phyloP scores from a whole-genome alignment of 2,888 invertebrate genomes.

The Coecobrya sp. region DNA sequence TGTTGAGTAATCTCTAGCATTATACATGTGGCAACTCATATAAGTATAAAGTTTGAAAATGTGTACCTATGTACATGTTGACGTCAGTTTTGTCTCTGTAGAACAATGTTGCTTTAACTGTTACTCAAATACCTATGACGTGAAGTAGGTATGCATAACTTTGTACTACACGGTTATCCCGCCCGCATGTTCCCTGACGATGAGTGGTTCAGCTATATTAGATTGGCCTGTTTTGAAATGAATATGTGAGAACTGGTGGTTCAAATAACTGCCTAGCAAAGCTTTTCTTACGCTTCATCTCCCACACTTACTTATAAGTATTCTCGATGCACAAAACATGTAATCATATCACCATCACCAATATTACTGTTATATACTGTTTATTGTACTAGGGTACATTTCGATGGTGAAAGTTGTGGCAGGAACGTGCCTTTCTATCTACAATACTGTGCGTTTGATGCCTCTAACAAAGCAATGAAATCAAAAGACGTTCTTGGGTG shows the following conservation, averaged over 20 bases:
- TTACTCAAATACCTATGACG: not conserved
- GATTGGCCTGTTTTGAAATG: not conserved
- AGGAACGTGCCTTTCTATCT: not conserved
- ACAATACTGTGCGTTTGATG: constrained; percentile 10
- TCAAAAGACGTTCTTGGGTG: not conserved
- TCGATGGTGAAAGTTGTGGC: not conserved
- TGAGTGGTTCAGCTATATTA: not conserved
- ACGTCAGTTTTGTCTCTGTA: not conserved
- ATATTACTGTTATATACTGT: not conserved
- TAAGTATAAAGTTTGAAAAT: not conserved
- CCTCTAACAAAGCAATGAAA: not conserved
- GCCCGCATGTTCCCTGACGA: not conserved
- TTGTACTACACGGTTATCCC: not conserved
- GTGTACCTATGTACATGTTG: not conserved
- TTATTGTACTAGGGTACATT: not conserved
- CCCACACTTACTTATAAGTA: constrained; percentile 1
- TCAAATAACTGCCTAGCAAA: constrained; percentile 1
- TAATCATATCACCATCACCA: constrained; percentile 4
- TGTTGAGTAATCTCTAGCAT: not conserved
- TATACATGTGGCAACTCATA: not conserved
- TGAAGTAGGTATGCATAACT: not conserved
- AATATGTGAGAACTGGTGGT: not conserved
- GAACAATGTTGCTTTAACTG: not conserved
- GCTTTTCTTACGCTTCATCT: constrained; percentile 31
- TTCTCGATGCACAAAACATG: constrained; percentile 20